phyloP scores from a whole-genome alignment of 2,888 invertebrate species.

The Beris chalybata region DNA sequence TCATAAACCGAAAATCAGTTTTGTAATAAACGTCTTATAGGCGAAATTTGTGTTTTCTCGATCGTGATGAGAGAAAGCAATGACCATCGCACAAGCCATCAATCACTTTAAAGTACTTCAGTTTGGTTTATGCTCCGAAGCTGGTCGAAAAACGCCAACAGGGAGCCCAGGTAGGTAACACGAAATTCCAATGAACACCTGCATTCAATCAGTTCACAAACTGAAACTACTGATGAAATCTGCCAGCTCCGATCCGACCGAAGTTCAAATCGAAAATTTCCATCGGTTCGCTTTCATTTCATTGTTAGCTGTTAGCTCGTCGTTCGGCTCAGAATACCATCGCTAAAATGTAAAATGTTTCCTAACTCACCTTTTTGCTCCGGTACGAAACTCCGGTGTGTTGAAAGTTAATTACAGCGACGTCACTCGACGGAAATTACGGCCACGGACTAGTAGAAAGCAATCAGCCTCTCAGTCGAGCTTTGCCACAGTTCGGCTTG shows the following conservation, averaged over 20 bases:
- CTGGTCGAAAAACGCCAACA: slow-evolving; percentile 14
- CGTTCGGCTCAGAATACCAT: background rate
- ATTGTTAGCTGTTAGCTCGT: background rate
- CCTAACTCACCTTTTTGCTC: slow-evolving; percentile 4
- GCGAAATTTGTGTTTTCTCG: background rate
- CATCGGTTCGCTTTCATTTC: background rate
- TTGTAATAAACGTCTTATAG: slow-evolving; percentile 2
- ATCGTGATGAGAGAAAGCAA: slow-evolving; percentile 15
- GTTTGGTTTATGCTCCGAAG: background rate
- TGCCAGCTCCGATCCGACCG: background rate
- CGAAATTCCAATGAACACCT: slow-evolving; percentile 25
- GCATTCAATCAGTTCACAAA: slow-evolving; percentile 17
- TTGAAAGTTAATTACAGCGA: slow-evolving; percentile 17
- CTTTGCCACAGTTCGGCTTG: slow-evolving; percentile 9
- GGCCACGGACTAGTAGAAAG: slow-evolving; percentile 4
- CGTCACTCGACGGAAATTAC: slow-evolving; percentile 16
- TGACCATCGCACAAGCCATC: slow-evolving; percentile 16
- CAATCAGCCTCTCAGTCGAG: slow-evolving; percentile 8
- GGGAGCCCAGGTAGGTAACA: slow-evolving; percentile 18
- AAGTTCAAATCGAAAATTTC: background rate
- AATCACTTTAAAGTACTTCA: slow-evolving; percentile 9
- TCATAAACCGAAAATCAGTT: slow-evolving; percentile 3
- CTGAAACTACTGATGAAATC: slow-evolving; percentile 1
- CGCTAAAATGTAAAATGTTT: background rate
- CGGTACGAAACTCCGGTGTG: background rate